Percentiles rank a stretch among this genome's conserved stretches.
phyloP scores from a whole-genome alignment of 2,113 vertebrate genomes.

The Tautogolabrus adspersus region DNA sequence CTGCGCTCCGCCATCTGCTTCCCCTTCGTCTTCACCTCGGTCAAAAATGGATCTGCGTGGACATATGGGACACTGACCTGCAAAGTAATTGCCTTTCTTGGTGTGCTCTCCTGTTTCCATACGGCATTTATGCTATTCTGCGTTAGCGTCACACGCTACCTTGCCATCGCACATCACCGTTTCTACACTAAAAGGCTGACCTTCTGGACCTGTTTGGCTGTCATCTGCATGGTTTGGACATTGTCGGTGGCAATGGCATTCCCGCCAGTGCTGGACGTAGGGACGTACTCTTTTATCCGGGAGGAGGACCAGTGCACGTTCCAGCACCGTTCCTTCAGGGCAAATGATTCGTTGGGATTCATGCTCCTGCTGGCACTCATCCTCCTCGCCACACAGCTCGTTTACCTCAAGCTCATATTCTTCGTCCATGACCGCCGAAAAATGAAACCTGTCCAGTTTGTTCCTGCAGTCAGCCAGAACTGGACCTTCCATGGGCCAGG shows the following conservation, averaged over 20 bases:
- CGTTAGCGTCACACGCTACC: slow-evolving; percentile 97
- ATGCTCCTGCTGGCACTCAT: slow-evolving; percentile 99
- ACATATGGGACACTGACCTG: slow-evolving; percentile 98
- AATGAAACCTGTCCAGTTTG: slow-evolving; percentile 99
- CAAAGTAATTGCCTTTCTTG: slow-evolving; percentile 99
- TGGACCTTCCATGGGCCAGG: slow-evolving; percentile 99
- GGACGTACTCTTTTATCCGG: slow-evolving; percentile 97
- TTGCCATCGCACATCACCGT: slow-evolving; percentile 98
- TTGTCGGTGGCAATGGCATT: slow-evolving; percentile 99
- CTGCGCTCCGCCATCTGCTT: slow-evolving; percentile 99
- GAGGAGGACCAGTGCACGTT: slow-evolving; percentile 99
- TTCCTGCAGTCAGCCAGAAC: slow-evolving; percentile 99
- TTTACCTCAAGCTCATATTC: slow-evolving; percentile 99
- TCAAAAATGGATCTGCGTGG: slow-evolving; percentile 98
- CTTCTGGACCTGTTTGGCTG: slow-evolving; percentile 98
- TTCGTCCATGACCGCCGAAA: slow-evolving; percentile 98
- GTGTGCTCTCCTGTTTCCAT: slow-evolving; percentile 99
- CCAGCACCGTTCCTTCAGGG: slow-evolving; percentile 98
- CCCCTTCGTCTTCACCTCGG: slow-evolving; percentile 99
- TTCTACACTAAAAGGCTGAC: slow-evolving; percentile 99
- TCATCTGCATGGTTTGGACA: slow-evolving; percentile 99
- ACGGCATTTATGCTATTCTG: slow-evolving; percentile 99
- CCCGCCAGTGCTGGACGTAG: slow-evolving; percentile 97
- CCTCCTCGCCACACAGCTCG: slow-evolving; percentile 99
- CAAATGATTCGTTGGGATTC: slow-evolving; percentile 99